Evolutionary conservation across 2,888 invertebrate species (phyloP), one percentile per base, ranked within the genome.

Genomic region (Podotricha telesiphe): DNA sequence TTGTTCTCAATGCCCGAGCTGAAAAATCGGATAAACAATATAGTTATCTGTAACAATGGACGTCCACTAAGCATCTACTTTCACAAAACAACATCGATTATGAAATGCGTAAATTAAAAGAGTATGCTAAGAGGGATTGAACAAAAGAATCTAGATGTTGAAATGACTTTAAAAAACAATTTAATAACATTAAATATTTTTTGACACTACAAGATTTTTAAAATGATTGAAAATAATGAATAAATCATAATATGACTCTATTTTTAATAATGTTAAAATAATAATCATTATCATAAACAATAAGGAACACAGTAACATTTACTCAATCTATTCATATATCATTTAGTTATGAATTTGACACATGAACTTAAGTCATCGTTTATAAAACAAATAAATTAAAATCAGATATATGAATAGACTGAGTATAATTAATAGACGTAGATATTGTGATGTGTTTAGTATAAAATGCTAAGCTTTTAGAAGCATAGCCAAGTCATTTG

Each of bases 1-100:
- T 98, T 98, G 91, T 97, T 97, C 88, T 98, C 98, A 89, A 98
- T 98, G 78, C 98, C 98, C 86, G 98, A 98, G 94, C 98, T 98
- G 95, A 88, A 91, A 92, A 85, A 53, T 73, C 83, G 70, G 80
- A 82, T 78, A 79, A 45, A 78, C 73, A 75, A 79, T 87, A 80
- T 76, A 84, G 76, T 64, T 66, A 42, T 61, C 20, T 34, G 48
- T 59, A 40, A 48, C 64, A 58, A 22, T 56, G 58, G 59, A 64
- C 1, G 69, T 61, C 70, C 68, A 40, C 65, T 68, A 73, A 64
- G 77, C 75, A 77, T 77, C 83, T 83, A 86, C 80, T 75, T 71
- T 74, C 83, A 88, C 85, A 78, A 73, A 77, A 88, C 88, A 77
- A 86, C 86, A 87, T 75, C 74, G 66, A 79, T 76, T 74, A 73